Base-by-base conservation (phyloP, 2,797 vertebrate genomes). In the Platyrinchus mystaceus region DNA sequence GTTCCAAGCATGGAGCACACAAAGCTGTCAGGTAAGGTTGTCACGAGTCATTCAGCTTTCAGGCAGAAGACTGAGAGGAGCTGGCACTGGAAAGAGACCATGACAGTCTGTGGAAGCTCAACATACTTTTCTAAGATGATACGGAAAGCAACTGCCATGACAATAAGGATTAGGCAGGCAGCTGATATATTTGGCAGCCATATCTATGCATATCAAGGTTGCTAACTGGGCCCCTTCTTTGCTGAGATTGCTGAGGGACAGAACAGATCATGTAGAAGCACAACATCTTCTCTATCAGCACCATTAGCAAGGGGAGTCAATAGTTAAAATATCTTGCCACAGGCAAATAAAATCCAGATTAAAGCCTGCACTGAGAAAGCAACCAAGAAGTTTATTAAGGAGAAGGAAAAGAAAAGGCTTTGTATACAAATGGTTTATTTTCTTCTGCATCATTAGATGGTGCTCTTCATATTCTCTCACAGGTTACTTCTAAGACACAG, bases 391-490 rank as follows among this genome's bases (percentile, higher is more conserved):
- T 78, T 75, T 27, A 66, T 24, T 73, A 36, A 50, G n/a, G 22
- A 41, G 28, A 63, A 73, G 15, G 32, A 64, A 60, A 86, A 34
- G 2, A 20, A 50, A 34, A 46, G 24, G 2, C 27, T 70, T 80
- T 47, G 24, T 50, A 18, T 44, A 58, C 15, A 88, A 60, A 71
- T 36, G 3, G 20, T 53, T 88, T 4, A 12, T 93, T 88, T 86
- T 62, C 73, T 90, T 84, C 58, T 69, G 36, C 56, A 71, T 85
- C 94, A 43, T 37, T 87, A 96, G 94, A 64, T 96, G 95, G 95
- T 85, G 95, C 94, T 96, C 77, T 95, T 90, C 37, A 15, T 80
- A 77, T 80, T 82, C 69, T 60, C 8, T 64, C 1, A 4, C 21
- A 49, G 49, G 16, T 52, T 87, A 19, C 44, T 59, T 64, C 59